phyloP scores from a whole-genome alignment of 2,888 invertebrate genomes.

The Lepidochrysops patricia region DNA sequence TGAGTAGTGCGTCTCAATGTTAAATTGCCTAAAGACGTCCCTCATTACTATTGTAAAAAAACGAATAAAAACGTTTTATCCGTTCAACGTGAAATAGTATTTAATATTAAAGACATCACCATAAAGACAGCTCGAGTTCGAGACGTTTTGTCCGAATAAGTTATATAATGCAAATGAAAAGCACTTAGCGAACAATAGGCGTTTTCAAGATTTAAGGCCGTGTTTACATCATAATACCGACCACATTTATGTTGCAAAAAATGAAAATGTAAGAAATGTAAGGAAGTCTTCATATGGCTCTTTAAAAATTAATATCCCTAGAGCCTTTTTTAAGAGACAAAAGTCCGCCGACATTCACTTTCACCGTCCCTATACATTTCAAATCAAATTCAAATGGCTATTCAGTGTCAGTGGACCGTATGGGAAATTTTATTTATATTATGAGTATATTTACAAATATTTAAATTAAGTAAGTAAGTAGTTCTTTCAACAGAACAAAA shows the following conservation, averaged over 20 bases:
- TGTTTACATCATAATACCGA: slow-evolving; percentile 16
- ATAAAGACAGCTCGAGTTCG: slow-evolving; percentile 1
- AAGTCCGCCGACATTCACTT: slow-evolving; percentile 28
- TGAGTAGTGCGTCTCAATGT: too few species aligned
- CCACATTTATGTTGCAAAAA: slow-evolving; percentile 19
- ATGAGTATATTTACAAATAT: background rate
- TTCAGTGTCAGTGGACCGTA: slow-evolving; percentile 33
- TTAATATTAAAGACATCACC: slow-evolving; percentile 6
- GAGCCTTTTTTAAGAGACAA: slow-evolving; percentile 28
- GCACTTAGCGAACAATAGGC: slow-evolving; percentile 16
- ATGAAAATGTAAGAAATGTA: slow-evolving; percentile 19
- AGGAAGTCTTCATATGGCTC: slow-evolving; percentile 15
- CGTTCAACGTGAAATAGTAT: background rate
- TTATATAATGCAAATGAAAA: slow-evolving; percentile 14
- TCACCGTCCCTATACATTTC: slow-evolving; percentile 26
- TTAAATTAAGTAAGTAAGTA: background rate
- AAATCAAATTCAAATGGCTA: slow-evolving; percentile 31
- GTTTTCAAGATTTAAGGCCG: slow-evolving; percentile 9
- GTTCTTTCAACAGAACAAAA: background rate
- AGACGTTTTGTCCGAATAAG: slow-evolving; percentile 9
- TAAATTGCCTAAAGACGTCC: background rate
- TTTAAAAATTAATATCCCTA: slow-evolving; percentile 28
- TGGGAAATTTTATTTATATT: too few species aligned
- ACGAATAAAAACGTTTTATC: background rate
- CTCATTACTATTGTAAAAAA: background rate